Evolutionary conservation across 2,113 vertebrate species (phyloP).

Genomic region (Elgaria multicarinata): DNA sequence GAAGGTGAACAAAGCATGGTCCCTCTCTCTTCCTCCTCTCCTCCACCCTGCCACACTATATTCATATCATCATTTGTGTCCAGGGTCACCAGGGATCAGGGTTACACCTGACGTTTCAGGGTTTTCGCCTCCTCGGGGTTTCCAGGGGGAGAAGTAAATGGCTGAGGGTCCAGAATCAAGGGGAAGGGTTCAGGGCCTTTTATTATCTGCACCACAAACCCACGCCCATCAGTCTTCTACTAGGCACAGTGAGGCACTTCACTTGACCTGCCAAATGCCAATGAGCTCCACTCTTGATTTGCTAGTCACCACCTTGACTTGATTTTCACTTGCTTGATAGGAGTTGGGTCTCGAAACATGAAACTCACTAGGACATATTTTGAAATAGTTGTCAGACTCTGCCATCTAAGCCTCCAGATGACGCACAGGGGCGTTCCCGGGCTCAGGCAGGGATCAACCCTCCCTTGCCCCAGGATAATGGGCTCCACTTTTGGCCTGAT

Average conservation of each 20-base stretch:
- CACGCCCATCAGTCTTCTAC: background rate
- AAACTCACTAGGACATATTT: no score
- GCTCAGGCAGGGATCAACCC: no score
- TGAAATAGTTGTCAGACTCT: background rate
- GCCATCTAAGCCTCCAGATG: background rate
- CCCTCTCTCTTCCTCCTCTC: constrained; percentile 78
- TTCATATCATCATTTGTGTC: constrained; percentile 46
- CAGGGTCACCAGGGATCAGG: background rate
- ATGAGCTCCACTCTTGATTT: background rate
- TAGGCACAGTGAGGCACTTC: background rate
- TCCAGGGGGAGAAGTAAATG: background rate
- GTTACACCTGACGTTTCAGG: background rate
- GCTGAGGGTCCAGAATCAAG: background rate
- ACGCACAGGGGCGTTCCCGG: no score
- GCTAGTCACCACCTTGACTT: background rate
- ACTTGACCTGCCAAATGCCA: no score
- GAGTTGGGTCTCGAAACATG: no score
- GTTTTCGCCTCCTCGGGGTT: background rate
- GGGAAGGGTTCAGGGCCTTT: background rate
- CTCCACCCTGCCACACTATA: constrained; percentile 42
- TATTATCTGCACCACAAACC: background rate
- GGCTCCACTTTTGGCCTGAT: no score
- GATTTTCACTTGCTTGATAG: no score
- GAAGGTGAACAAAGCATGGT: constrained; percentile 95
- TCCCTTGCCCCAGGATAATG: no score